Percentiles rank a stretch among this genome's conserved stretches.
Conservation (phyloP, 2,888 invertebrate genomes). For the Cerastoderma edule region DNA sequence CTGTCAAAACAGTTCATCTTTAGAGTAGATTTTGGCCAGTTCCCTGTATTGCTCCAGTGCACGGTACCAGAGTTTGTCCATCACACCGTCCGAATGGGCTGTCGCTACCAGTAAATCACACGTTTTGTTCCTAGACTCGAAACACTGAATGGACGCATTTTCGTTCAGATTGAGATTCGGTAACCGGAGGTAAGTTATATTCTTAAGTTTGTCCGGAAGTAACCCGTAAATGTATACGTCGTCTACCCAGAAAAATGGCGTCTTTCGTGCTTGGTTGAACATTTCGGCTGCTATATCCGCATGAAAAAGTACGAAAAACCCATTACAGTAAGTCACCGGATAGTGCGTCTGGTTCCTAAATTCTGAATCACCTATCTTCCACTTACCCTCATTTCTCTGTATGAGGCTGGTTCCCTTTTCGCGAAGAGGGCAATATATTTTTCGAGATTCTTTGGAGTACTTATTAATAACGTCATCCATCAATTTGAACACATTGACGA, state of each 20-base stretch:
- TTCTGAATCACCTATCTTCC: slow-evolving; percentile 70
- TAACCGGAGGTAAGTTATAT: slow-evolving; percentile 83
- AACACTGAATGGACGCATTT: slow-evolving; percentile 63
- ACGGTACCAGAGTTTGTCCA: slow-evolving; percentile 69
- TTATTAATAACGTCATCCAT: slow-evolving; percentile 63
- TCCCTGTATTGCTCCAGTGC: slow-evolving; percentile 57
- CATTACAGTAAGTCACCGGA: slow-evolving; percentile 81
- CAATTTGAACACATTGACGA: slow-evolving; percentile 73
- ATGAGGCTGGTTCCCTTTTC: slow-evolving; percentile 70
- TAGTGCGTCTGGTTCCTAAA: slow-evolving; percentile 73
- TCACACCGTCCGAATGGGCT: slow-evolving; percentile 59
- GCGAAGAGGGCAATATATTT: slow-evolving; percentile 70
- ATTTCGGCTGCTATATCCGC: slow-evolving; percentile 74
- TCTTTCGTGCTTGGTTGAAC: slow-evolving; percentile 72
- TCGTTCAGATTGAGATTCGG: slow-evolving; percentile 94
- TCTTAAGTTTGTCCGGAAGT: slow-evolving; percentile 73
- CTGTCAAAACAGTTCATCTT: slow-evolving; percentile 26
- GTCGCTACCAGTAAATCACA: slow-evolving; percentile 64
- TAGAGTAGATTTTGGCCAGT: slow-evolving; percentile 54
- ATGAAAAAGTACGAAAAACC: slow-evolving; percentile 75
- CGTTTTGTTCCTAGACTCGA: slow-evolving; percentile 51
- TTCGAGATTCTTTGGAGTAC: slow-evolving; percentile 56
- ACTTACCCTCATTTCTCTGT: slow-evolving; percentile 66
- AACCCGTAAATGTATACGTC: slow-evolving; percentile 82
- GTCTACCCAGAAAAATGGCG: slow-evolving; percentile 83